Percentiles rank a stretch among this genome's conserved stretches.
Conservation (phyloP, 2,113 vertebrate genomes). For the Heliornis fulica region DNA sequence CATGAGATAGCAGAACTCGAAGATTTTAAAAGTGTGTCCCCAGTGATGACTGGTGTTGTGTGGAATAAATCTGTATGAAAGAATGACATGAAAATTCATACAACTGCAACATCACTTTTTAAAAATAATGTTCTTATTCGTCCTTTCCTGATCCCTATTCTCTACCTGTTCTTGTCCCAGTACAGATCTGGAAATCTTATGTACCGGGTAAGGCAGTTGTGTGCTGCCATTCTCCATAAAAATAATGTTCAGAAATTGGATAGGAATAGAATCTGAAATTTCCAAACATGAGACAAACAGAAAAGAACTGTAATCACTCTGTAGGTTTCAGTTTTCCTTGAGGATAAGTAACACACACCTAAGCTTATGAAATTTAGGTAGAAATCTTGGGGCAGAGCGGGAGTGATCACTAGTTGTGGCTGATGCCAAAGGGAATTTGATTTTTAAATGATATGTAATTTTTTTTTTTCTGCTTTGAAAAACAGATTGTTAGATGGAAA, state of each 20-base stretch:
- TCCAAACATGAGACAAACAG: neutral
- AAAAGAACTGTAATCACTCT: neutral
- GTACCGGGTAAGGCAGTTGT: neutral
- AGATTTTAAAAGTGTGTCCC: neutral
- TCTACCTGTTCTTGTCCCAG: neutral
- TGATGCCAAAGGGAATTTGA: neutral
- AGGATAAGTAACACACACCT: neutral
- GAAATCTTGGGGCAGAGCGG: neutral
- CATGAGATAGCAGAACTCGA: neutral
- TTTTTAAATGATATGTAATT: neutral
- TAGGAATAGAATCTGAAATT: neutral
- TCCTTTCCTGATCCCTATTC: neutral
- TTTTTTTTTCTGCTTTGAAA: neutral
- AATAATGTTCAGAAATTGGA: neutral
- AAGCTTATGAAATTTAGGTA: neutral
- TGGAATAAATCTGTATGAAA: neutral
- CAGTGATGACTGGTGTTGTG: neutral
- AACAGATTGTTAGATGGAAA: neutral
- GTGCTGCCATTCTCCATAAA: neutral
- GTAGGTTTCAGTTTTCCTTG: neutral
- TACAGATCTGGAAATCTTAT: neutral
- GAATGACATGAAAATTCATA: neutral
- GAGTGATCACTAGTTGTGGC: neutral
- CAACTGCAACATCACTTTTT: neutral
- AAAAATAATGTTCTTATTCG: neutral